Evolutionary conservation across 2,113 vertebrate species (phyloP), one percentile per base, ranked within the genome.

Genomic region (Oncorhynchus nerka): DNA sequence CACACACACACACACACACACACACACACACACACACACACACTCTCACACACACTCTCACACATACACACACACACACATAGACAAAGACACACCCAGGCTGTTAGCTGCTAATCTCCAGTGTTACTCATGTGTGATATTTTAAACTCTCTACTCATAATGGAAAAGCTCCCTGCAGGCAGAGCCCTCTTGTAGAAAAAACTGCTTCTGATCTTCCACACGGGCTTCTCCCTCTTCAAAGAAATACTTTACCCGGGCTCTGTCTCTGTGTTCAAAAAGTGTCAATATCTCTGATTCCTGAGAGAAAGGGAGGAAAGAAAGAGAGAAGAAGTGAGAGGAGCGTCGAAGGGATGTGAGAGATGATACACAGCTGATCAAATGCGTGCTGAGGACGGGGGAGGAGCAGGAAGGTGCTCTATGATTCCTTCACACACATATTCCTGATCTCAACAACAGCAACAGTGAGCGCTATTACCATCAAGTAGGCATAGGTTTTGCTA

Each of bases 381-480:
- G 68, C 22, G 20, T 61, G 48, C 28, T 65, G 65, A 78, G 64
- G 24, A 51, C 5, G 32, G 70, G 16, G 49, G 76, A 15, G 26
- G 5, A 73, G 34, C 69, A n/a, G 51, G 19, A 32, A 22, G 72
- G 16, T 49, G 4, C 12, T 64, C 72, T 88, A 72, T 86, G 82
- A 87, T 86, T 86, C 69, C 75, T 65, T 83, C 86, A 89, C 39
- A 45, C 39, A 45, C 39, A 45, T 9, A 11, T 45, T 45, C 9
- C 39, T 12, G 39, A 45, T 45, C 9, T 45, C 39, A 45, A 45
- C 39, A 39, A 39, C 39, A 45, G 39, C 39, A 45, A 89, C 86
- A 86, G 79, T 72, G 84, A 75, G 69, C 77, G 88, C 88, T 88
- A 66, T 85, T 67, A 64, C 77, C 51, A 45, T 45, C 39, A 45